Percentiles rank a stretch among this genome's conserved stretches.
These are phyloP conservation scores for Picus viridis DNA, from an alignment of 2,797 vertebrate genomes.

Conservation along the genomic window DNA sequence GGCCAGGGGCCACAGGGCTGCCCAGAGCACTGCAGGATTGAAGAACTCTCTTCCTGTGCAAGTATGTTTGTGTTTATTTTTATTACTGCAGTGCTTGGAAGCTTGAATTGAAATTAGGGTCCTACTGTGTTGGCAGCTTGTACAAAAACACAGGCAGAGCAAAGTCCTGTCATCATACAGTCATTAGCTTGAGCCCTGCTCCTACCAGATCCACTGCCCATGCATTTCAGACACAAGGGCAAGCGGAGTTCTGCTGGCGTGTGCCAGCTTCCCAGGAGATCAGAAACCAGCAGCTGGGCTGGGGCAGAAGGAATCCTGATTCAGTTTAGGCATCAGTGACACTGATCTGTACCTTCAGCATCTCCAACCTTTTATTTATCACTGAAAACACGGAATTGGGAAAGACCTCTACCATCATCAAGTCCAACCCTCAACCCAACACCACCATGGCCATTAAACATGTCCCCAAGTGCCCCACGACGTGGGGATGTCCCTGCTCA, in stretches of 20 bases:
- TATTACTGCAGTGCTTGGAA: background rate
- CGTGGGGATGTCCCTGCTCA: too few species aligned
- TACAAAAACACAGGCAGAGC: background rate
- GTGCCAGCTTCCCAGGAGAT: background rate
- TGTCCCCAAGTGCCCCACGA: too few species aligned
- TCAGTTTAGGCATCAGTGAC: background rate
- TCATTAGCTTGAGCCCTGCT: background rate
- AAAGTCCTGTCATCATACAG: background rate
- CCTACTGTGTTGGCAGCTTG: background rate
- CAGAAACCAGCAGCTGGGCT: background rate
- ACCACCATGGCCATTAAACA: too few species aligned
- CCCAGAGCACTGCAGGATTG: background rate
- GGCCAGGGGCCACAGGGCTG: background rate
- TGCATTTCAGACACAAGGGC: background rate
- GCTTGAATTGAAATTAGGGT: background rate
- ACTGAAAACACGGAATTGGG: background rate
- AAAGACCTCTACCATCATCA: too few species aligned
- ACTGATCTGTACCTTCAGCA: background rate
- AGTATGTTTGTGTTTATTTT: background rate
- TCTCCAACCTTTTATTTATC: background rate
- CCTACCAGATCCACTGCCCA: background rate
- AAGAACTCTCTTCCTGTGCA: background rate
- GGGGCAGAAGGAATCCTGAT: background rate
- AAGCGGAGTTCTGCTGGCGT: accelerated
- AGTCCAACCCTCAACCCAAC: too few species aligned